Base-by-base conservation (phyloP, 1,140 invertebrate genomes). In the Oryctes rhinoceros region DNA sequence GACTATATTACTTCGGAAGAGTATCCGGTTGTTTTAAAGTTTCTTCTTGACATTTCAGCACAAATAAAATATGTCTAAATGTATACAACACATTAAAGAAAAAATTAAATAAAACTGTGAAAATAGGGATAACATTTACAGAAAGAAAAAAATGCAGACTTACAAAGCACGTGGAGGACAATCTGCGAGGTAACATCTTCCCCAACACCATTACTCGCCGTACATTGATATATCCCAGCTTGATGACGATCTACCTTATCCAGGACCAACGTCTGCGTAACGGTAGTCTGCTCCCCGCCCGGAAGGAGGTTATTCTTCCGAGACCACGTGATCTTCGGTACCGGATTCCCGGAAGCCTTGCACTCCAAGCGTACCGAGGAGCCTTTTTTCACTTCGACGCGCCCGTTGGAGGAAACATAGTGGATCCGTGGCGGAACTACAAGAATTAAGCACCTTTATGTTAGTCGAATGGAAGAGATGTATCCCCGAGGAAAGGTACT, bases 251-350 rank as follows among this genome's bases (percentile, higher is more conserved):
- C 89, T 67, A 90, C 89, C 81, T 86, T 87, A 79, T 90, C 89
- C 77, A 90, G 86, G 78, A 87, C 86, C 48, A 90, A 85, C 53
- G 88, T 86, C 78, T 89, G 88, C 39, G 89, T 88, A 80, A 89
- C 86, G 9, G 88, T 85, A 81, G 89, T 90, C 83, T 90, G 89
- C 74, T 90, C 89, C 80, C 89, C 89, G 85, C 86, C 83, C 78
- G 91, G 92, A 76, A 92, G 88, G 80, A 91, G 86, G 85, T 91
- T 92, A 86, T 91, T 91, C 87, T 91, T 91, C 85, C 91, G 88
- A 74, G 91, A 91, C 92, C 92, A 93, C 74, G 90, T 91, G 81
- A 93, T 91, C 81, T 88, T 91, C 48, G 92, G 92, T 78, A 89
- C 89, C 44, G 92, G 92, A 89, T 93, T 93, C 81, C 92, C 92